Conservation (phyloP, 2,797 vertebrate species). For the Scolopax bukidnonensis region DNA sequence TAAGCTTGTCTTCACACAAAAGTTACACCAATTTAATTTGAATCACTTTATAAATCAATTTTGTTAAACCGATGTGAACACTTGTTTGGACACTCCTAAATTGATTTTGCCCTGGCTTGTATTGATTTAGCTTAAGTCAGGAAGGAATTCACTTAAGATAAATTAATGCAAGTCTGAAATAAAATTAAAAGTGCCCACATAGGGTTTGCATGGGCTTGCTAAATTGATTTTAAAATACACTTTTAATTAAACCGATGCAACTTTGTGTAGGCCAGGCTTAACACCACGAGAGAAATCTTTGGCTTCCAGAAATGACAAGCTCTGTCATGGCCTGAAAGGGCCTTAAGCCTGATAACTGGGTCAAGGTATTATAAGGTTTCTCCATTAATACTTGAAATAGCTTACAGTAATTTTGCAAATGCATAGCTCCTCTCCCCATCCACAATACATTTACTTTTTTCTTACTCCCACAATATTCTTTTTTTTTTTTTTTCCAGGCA, state of each 20-base stretch:
- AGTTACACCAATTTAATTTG: conserved; percentile 53
- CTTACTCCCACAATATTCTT: rapidly evolving
- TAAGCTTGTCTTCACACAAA: conserved; percentile 11
- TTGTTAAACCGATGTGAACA: conserved; percentile 63
- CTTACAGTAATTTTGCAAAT: background rate
- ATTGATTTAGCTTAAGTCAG: conserved; percentile 69
- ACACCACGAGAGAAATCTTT: background rate
- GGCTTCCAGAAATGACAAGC: background rate
- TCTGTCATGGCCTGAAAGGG: background rate
- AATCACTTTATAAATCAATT: conserved; percentile 66
- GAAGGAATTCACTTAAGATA: conserved; percentile 71
- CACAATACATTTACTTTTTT: background rate
- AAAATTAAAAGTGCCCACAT: conserved; percentile 33
- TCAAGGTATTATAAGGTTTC: background rate
- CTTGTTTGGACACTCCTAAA: conserved; percentile 71
- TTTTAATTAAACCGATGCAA: conserved; percentile 51
- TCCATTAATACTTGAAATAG: background rate
- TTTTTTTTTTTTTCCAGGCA: background rate
- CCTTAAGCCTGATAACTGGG: background rate
- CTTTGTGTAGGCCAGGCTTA: background rate
- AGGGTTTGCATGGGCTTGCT: conserved; percentile 28
- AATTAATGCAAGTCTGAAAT: conserved; percentile 64
- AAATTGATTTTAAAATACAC: conserved; percentile 48
- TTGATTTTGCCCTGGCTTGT: conserved; percentile 66
- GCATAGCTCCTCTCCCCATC: background rate